phyloP scores from a whole-genome alignment of 2,113 vertebrate genomes.

The Alouatta palliata region DNA sequence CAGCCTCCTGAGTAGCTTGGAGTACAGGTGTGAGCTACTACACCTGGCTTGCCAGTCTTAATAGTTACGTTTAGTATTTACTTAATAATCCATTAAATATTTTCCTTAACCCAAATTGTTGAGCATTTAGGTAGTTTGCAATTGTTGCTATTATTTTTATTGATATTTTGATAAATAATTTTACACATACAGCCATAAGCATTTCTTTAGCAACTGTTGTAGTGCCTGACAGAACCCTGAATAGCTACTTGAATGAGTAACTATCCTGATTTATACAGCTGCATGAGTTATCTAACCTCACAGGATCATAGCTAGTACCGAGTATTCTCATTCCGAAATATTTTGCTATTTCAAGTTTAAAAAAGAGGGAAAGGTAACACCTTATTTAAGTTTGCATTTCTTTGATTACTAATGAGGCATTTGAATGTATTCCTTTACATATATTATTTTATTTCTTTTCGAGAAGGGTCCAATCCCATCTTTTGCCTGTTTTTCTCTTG shows the following conservation, averaged over 20 bases:
- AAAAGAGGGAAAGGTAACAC: not conserved
- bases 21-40: not conserved
- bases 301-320: fast-evolving
- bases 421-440: not conserved
- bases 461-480: not conserved
- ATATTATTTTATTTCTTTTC: not conserved
- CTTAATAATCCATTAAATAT: not conserved
- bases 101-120: not conserved
- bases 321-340: not conserved
- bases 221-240: not conserved
- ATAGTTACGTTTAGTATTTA: not conserved
- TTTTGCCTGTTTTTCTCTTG: not conserved
- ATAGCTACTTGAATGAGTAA: not conserved
- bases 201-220: not conserved
- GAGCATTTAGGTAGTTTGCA: not conserved
- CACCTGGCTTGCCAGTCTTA: not conserved
- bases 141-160: not conserved
- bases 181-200: not conserved
- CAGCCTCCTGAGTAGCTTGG: not conserved
- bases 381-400: not conserved
- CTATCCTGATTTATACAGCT: not conserved
- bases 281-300: not conserved
- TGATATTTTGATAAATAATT: not conserved
- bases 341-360: not conserved
- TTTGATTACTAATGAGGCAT: not conserved